Evolutionary conservation across 2,888 invertebrate species (phyloP).

Genomic region (Ormyrus thymus): DNA sequence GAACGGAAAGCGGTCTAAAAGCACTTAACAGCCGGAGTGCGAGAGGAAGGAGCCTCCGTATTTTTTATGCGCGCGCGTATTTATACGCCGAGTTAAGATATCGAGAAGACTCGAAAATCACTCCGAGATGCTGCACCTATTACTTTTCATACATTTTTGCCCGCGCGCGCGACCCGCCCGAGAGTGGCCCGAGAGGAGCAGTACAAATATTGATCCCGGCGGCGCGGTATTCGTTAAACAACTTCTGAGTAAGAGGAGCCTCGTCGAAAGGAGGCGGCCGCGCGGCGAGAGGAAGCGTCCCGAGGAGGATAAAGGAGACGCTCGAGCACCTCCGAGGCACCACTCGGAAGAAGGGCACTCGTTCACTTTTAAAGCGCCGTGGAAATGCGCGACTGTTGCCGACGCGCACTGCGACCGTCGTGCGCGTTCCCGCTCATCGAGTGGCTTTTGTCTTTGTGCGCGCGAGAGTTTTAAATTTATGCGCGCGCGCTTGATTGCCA

Average conservation of each 20-base stretch:
- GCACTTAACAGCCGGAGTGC: slow-evolving; percentile 2
- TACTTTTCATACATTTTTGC: slow-evolving; percentile 36
- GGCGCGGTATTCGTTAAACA: slow-evolving; percentile 68
- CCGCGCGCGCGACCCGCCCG: slow-evolving; percentile 60
- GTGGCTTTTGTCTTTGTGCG: background rate
- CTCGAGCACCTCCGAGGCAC: slow-evolving; percentile 25
- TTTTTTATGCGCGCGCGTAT: slow-evolving; percentile 1
- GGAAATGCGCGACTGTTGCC: too few relatives aligned
- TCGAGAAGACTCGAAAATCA: slow-evolving; percentile 23
- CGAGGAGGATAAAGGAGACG: background rate
- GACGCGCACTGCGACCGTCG: slow-evolving; percentile 5
- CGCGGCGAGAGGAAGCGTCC: background rate
- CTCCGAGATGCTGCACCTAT: slow-evolving; percentile 34
- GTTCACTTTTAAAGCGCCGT: slow-evolving; percentile 5
- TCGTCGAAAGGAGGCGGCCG: slow-evolving; percentile 30
- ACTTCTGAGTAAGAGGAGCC: slow-evolving; percentile 62
- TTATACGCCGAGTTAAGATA: background rate
- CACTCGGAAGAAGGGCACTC: slow-evolving; percentile 41
- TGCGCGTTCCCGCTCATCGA: slow-evolving; percentile 47
- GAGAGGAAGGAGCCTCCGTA: background rate
- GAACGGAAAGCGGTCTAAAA: slow-evolving; percentile 18
- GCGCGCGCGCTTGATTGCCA: too few relatives aligned
- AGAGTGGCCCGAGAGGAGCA: slow-evolving; percentile 62
- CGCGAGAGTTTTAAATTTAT: background rate
- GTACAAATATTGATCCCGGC: slow-evolving; percentile 70